Base-by-base conservation (phyloP, 2,888 invertebrate species). In the Coelopa pilipes region DNA sequence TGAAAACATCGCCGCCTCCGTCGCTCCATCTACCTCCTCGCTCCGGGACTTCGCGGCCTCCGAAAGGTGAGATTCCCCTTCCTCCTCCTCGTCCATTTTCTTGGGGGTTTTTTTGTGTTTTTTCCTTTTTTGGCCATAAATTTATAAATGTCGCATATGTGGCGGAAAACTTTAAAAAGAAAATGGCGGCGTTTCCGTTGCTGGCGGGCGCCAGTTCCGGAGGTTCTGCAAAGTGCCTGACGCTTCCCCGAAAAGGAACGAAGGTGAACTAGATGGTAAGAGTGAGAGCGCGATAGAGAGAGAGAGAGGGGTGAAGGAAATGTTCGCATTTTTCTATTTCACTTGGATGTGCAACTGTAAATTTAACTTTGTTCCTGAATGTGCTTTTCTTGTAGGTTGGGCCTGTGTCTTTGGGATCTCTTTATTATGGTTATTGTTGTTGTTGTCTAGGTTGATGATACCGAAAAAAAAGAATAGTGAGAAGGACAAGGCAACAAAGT, bases 131-230 rank as follows among this genome's bases (percentile, higher is more conserved):
- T 50, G 76, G 78, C 77, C 76, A 78, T 78, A 78, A 78, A 77
- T 78, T 78, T 78, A 78, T 78, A 78, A 78, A 78, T 78, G 78
- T 78, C 78, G 78, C 78, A 78, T 78, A 78, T 78, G 78, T 78
- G 78, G 77, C 78, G 77, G 75, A 74, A 69, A 55, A 69, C 69
- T 69, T 59, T 46, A 69, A 69, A 57, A 15, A 59, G 69, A 69
- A 46, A 69, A 34, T 69, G 69, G 59, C 59, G 57, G 45, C 59
- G 34, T 11, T 46, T 17, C 45, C 57, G 69, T 9, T 21, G 19
- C 17, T 59, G 69, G 49, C n/a, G 34, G 69, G 49, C n/a, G 34
- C 68, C 50, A 21, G 50, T 68, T 55, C 19, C n/a, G 68, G 45
- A 45, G 68, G 34, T 55, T 55, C 68, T 68, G 68, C 68, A 68